Conservation (phyloP, 2,113 vertebrate genomes). For the Heteronetta atricapilla region DNA sequence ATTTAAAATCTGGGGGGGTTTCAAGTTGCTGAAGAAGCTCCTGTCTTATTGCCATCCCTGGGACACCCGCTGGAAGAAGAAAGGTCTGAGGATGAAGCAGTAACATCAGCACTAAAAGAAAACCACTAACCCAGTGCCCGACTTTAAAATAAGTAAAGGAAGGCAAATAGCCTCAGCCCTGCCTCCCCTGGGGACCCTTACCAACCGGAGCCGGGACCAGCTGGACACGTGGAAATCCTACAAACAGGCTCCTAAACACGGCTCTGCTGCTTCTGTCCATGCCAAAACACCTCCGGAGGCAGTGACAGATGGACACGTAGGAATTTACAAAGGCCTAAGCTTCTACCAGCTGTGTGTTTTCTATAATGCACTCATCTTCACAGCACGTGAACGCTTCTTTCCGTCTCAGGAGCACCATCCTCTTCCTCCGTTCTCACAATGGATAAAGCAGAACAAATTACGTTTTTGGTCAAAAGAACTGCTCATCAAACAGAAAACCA, state of each 20-base stretch:
- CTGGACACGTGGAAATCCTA: neutral
- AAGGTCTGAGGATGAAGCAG: neutral
- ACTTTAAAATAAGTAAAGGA: neutral
- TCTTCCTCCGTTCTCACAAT: fast-evolving
- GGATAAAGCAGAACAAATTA: neutral
- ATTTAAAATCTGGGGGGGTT: neutral
- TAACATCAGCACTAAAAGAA: neutral
- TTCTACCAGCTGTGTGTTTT: neutral
- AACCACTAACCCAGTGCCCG: neutral
- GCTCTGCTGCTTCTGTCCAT: neutral
- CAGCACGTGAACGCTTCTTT: fast-evolving
- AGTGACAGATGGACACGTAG: neutral
- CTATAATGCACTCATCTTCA: neutral
- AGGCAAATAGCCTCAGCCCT: neutral
- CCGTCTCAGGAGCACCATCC: neutral
- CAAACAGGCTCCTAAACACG: neutral
- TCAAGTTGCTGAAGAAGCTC: neutral
- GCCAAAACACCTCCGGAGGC: neutral
- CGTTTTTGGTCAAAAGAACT: neutral
- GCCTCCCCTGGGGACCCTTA: neutral
- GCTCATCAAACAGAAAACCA: neutral
- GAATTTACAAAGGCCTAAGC: neutral
- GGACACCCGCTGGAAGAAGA: neutral
- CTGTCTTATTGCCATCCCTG: neutral
- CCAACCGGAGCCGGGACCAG: neutral